Percentiles rank a stretch among this genome's conserved stretches.
Evolutionary conservation across 1,140 invertebrate species (phyloP).

Genomic region (Diploscapter pachys): DNA sequence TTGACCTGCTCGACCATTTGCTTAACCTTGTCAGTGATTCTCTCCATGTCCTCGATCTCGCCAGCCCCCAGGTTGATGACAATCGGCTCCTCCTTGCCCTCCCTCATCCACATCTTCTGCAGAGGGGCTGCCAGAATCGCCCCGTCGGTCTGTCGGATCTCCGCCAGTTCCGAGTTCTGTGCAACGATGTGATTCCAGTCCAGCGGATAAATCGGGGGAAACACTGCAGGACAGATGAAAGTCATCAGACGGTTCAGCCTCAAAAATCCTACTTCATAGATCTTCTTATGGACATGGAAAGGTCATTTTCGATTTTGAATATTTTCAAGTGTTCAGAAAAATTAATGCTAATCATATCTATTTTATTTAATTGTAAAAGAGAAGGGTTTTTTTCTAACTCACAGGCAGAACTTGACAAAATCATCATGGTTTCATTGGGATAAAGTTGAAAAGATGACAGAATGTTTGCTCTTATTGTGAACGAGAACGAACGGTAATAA

Average conservation of each 20-base stretch:
- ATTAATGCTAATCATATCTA: no score
- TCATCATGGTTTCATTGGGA: no score
- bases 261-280: neutral
- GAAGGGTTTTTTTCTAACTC: no score
- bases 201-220: constrained; percentile 43
- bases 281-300: no score
- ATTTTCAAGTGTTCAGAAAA: no score
- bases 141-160: neutral
- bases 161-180: constrained; percentile 17
- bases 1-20: constrained; percentile 10
- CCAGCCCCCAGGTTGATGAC: constrained; percentile 17
- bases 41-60: constrained; percentile 4
- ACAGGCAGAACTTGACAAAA: no score
- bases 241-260: constrained; percentile 50
- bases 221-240: constrained; percentile 54
- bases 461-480: no score
- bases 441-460: no score
- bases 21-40: constrained; percentile 12
- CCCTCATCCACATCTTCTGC: constrained; percentile 31
- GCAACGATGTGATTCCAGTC: constrained; percentile 23
- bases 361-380: no score
- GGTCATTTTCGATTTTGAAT: no score
- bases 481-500: no score
- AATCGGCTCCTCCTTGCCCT: constrained; percentile 30
- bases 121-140: constrained; percentile 22